Evolutionary conservation across 2,797 vertebrate species (phyloP), one percentile per base, ranked within the genome.

Genomic region (Typhlichthys subterraneus): DNA sequence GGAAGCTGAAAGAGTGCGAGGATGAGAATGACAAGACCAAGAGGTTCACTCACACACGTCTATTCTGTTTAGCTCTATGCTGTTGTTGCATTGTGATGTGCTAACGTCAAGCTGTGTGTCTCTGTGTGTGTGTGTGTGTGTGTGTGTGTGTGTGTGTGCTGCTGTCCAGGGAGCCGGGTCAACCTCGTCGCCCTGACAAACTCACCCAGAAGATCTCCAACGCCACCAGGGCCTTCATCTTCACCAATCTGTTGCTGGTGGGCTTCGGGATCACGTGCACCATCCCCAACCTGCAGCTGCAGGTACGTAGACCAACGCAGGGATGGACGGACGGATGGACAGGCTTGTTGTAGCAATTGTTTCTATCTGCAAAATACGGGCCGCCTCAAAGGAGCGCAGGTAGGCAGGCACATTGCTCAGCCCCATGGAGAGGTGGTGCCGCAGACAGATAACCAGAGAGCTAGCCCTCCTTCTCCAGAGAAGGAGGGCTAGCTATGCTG

Each of bases 191-290:
- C 19, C 93, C 94, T 0, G 93, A 94, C 83, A 93, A 94, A 55
- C 93, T 92, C 85, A 94, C 98, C 80, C 98, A 99, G 92, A 99
- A 99, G 87, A 91, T 99, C 61, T 77, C 91, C 66, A 99, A 99
- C 0, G 93, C 98, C 81, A 99, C 92, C 51, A 89, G 97, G 59
- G 97, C 98, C 49, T 99, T 99, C 53, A 92, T 92, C 38, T 98
- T 99, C 82, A 99, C 97, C 65, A 99, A 99, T 62, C 19, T 98
- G 59, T 92, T 99, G 65, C 92, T 99, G 49, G 94, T 99, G 45
- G 92, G 94, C 71, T 99, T 99, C 12, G 98, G 98, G 45, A 17
- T 95, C 79, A 96, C 94, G 69, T 98, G 97, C 81, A 86, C 99
- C 33, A 80, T 98, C 74, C 93, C 93, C 56, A 96, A 92, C 73